Base-by-base conservation (phyloP, 2,888 invertebrate genomes). In the Trachelus stipa region DNA sequence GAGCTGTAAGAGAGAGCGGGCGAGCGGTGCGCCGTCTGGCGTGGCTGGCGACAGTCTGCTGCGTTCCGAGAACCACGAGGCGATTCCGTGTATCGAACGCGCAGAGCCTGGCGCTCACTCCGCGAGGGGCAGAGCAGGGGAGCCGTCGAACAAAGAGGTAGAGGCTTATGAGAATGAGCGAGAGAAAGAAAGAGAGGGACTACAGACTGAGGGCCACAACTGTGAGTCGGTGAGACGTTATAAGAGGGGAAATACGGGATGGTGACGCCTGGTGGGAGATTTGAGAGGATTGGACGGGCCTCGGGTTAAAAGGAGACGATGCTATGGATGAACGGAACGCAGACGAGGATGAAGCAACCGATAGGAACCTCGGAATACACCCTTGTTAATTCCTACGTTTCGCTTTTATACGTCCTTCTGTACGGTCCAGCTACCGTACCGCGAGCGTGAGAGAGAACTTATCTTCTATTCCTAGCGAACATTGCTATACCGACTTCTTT, bases 41-140 rank as follows among this genome's bases (percentile, higher is more conserved):
- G 90, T 90, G 88, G 87, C 89, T 88, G 90, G 87, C 90, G 90
- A 90, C 89, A 90, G 90, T 90, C 90, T 90, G 89, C 90, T 87
- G 89, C 87, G 87, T 90, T 90, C 90, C 88, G 84, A 90, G 90
- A 90, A 90, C 86, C 90, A 90, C 90, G 90, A 88, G 90, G 90
- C 87, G 86, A 90, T 90, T 90, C 90, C 90, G 89, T 90, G 90
- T 90, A 90, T 90, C 89, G 90, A 90, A 85, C 89, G 87, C 83
- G 75, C 76, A 73, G 34, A 56, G 87, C 85, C 84, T 86, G 84
- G 86, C 83, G 81, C 83, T 83, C 56, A 56, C 56, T 82, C 83
- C 81, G 83, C 81, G 83, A 82, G 83, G 87, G 88, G 85, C 79
- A 83, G 80, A 79, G 79, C 77, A 80, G 80, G 78, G 77, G 76